A percentile compares a stretch with the other conserved stretches of the same genome.
These are phyloP conservation scores for Lagenorhynchus albirostris DNA, from an alignment of 2,113 vertebrate genomes.

Conservation along the genomic window DNA sequence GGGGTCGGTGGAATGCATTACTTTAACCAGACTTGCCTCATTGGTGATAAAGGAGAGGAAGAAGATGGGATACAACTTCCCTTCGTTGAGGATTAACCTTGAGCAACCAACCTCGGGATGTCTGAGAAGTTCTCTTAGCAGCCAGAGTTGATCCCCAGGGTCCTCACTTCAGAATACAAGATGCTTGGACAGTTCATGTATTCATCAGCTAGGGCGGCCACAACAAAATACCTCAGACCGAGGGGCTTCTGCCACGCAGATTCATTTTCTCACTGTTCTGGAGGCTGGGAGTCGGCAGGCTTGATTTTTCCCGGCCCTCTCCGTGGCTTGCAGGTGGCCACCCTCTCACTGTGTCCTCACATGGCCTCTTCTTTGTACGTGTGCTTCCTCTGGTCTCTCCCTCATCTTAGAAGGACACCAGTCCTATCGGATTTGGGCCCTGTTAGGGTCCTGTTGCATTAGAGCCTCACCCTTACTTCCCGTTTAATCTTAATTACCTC, in stretches of 20 bases:
- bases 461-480: neutral
- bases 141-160: neutral
- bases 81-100: neutral
- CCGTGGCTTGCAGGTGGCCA: neutral
- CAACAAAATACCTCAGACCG: neutral
- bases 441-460: too few relatives aligned
- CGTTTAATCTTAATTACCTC: neutral
- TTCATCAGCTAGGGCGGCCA: neutral
- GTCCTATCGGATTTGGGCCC: neutral
- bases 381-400: neutral
- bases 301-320: neutral
- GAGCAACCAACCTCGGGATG: fast-evolving
- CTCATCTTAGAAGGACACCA: neutral
- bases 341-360: neutral
- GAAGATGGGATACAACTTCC: neutral
- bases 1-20: neutral
- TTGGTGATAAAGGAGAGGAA: neutral
- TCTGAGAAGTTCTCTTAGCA: neutral
- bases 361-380: neutral
- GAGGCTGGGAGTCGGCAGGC: neutral
- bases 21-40: neutral
- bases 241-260: neutral
- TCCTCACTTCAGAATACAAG: neutral
- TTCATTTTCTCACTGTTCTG: neutral
- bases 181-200: neutral